phyloP scores from a whole-genome alignment of 2,113 vertebrate genomes.

The Salvelinus sp. region DNA sequence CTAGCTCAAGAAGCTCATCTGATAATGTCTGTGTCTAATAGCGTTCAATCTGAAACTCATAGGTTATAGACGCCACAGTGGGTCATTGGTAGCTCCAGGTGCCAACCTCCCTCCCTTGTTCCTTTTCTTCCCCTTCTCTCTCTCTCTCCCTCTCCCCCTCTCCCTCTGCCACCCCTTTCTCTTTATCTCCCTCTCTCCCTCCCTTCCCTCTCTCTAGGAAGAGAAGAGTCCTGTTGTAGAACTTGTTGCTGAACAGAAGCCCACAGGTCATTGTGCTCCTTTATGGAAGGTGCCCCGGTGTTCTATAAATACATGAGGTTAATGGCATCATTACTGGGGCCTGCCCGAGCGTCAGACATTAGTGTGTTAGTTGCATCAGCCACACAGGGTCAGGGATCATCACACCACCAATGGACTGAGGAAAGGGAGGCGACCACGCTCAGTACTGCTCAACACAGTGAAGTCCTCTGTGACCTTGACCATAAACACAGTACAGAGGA shows the following conservation, averaged over 20 bases:
- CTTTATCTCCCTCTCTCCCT: too few relatives aligned
- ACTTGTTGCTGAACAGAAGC: neutral
- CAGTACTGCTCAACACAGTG: too few relatives aligned
- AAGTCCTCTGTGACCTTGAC: slow-evolving; percentile 8
- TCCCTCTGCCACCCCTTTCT: too few relatives aligned
- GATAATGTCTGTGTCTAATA: too few relatives aligned
- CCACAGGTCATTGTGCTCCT: neutral
- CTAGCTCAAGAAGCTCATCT: too few relatives aligned
- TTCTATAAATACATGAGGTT: slow-evolving; percentile 27
- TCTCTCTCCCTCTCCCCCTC: neutral
- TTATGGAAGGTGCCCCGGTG: slow-evolving; percentile 2
- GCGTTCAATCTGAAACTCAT: too few relatives aligned
- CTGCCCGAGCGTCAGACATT: neutral
- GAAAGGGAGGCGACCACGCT: neutral
- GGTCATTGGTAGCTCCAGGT: too few relatives aligned
- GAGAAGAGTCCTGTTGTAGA: too few relatives aligned
- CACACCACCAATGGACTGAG: slow-evolving; percentile 10
- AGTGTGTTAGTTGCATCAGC: too few relatives aligned
- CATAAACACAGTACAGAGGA: neutral
- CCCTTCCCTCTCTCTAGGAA: neutral
- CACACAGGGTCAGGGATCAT: slow-evolving; percentile 13
- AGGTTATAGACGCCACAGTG: too few relatives aligned
- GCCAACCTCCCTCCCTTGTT: neutral
- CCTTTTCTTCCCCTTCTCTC: neutral
- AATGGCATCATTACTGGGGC: slow-evolving; percentile 11